Evolutionary conservation across 1,140 invertebrate species (phyloP).

Genomic region (Tetramorium alpestre): DNA sequence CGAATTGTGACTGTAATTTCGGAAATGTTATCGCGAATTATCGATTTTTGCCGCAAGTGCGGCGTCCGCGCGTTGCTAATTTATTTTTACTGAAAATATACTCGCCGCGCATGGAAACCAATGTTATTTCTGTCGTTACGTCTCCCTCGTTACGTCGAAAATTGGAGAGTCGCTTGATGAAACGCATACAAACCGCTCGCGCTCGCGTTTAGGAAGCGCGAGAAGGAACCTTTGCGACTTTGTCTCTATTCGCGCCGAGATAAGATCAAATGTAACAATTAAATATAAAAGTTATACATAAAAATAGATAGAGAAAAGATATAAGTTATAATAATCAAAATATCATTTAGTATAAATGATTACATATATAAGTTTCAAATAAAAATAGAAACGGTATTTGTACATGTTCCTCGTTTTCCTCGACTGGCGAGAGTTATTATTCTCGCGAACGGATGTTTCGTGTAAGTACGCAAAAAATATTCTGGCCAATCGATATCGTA

Average conservation of each 20-base stretch:
- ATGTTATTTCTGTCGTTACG: slow-evolving; percentile 36
- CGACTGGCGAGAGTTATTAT: neutral
- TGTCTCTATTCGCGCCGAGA: neutral
- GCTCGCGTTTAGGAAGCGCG: neutral
- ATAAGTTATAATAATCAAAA: neutral
- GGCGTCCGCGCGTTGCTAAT: slow-evolving; percentile 1
- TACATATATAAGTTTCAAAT: neutral
- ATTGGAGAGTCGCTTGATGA: neutral
- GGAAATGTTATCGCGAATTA: slow-evolving; percentile 32
- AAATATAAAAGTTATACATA: neutral
- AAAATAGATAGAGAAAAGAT: neutral
- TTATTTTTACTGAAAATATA: slow-evolving; percentile 48
- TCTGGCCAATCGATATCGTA: neutral
- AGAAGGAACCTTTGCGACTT: neutral
- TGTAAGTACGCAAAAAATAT: neutral
- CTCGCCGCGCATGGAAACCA: slow-evolving; percentile 10
- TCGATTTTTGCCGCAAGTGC: slow-evolving; percentile 32
- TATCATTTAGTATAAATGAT: neutral
- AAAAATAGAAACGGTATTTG: neutral
- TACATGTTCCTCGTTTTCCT: neutral
- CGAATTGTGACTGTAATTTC: slow-evolving; percentile 1
- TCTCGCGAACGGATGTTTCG: neutral
- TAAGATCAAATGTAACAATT: neutral
- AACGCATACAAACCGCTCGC: neutral
- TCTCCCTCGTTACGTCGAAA: slow-evolving; percentile 4